These are phyloP conservation scores for Plectrocnemia conspersa DNA, from an alignment of 1,140 invertebrate species.

Conservation along the genomic window DNA sequence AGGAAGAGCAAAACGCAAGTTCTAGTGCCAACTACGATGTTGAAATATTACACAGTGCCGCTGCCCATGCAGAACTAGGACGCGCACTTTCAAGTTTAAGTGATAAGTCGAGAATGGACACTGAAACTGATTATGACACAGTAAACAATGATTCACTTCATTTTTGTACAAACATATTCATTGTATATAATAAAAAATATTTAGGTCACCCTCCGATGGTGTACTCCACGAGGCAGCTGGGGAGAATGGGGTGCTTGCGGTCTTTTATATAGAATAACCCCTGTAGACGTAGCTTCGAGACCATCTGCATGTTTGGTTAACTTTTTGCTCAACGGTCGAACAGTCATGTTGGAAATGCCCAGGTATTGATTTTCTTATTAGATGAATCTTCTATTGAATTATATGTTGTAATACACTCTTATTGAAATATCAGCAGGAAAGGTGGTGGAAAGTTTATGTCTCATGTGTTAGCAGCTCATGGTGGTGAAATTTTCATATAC, in stretches of 20 bases:
- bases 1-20: constrained; percentile 95
- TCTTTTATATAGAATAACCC: constrained; percentile 82
- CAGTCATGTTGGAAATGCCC: constrained; percentile 93
- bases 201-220: constrained; percentile 89
- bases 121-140: constrained; percentile 53
- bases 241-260: constrained; percentile 69
- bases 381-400: neutral
- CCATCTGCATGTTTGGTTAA: constrained; percentile 95
- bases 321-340: constrained; percentile 88
- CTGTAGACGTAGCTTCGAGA: constrained; percentile 90
- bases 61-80: constrained; percentile 76
- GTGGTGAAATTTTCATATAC: constrained; percentile 95
- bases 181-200: constrained; percentile 38
- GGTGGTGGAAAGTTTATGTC: constrained; percentile 84
- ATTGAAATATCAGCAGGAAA: constrained; percentile 49
- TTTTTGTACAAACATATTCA: neutral
- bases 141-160: constrained; percentile 39
- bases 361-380: constrained; percentile 42
- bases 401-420: neutral
- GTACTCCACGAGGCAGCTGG: constrained; percentile 82
- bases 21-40: constrained; percentile 98
- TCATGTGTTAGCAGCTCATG: constrained; percentile 89
- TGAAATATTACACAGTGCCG: constrained; percentile 84
- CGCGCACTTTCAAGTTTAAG: constrained; percentile 50
- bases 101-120: constrained; percentile 21